Base-by-base conservation (phyloP, 2,888 invertebrate species). In the Phengaris arion region DNA sequence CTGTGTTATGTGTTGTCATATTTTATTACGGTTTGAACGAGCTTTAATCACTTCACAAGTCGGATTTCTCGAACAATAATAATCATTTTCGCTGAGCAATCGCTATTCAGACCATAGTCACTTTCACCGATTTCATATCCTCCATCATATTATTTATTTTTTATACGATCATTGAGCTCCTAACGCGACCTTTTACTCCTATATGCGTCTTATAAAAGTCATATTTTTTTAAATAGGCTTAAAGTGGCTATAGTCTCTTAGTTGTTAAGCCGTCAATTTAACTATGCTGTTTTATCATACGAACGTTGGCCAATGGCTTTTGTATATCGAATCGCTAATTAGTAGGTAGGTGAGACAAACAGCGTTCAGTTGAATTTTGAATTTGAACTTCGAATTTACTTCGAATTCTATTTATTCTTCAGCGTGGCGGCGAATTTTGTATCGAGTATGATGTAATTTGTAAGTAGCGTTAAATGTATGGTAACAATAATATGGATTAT, bases 401-500 rank as follows among this genome's bases (percentile, higher is more conserved):
- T 54, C 76, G 74, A 74, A 75, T 75, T 77, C 78, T 59, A 75
- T 75, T 13, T 59, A 48, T 54, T 77, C 48, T 77, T 82, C 81
- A 84, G 85, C 85, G 82, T 86, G 87, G 89, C 88, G 87, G 86
- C 86, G 78, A 80, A 78, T 90, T 92, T 90, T 92, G 87, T 91
- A 92, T 85, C 82, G 85, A 89, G 83, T 89, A 86, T 87, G 86
- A 85, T 89, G 89, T 92, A 72, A 54, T 90, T 87, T 89, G 89
- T 92, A 72, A 35, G 91, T 87, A 90, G 87, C 84, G 82, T 52
- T 72, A 87, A 86, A 84, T 85, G 84, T 85, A 85, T 81, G 83
- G 83, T 82, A 81, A 91, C 90, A 90, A 92, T 92, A 92, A 92
- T 89, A 87, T 84, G 84, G 86, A 89, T 85, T 87, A 86, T 87